Evolutionary conservation across 2,113 vertebrate species (phyloP).

Genomic region (Myrmecobius fasciatus): DNA sequence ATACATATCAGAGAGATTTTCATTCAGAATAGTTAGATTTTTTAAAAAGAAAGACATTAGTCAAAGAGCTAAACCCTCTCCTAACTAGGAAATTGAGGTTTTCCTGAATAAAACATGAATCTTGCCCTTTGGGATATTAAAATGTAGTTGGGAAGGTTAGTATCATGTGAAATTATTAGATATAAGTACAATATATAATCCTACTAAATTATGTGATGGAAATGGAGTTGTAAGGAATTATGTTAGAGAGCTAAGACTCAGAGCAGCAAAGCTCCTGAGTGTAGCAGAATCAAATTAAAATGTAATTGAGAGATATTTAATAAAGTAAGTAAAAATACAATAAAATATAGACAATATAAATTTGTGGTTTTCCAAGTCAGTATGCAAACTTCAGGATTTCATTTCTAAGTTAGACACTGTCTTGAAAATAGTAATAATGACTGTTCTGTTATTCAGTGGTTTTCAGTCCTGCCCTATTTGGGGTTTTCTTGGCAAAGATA

Average conservation of each 20-base stretch:
- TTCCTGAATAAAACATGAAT: not conserved
- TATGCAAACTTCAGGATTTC: not conserved
- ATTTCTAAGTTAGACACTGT: not conserved
- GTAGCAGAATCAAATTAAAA: not conserved
- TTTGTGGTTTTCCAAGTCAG: not conserved
- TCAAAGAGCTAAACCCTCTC: not conserved
- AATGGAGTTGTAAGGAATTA: not conserved
- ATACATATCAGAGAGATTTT: not conserved
- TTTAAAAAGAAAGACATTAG: not conserved
- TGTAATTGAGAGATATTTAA: not conserved
- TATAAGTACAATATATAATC: not conserved
- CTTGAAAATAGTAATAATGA: not conserved
- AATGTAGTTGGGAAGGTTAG: not conserved
- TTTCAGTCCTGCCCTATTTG: not conserved
- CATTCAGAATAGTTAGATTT: not conserved
- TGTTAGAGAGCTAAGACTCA: not conserved
- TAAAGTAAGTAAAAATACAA: not conserved
- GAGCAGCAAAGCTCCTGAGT: not conserved
- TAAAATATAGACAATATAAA: not conserved
- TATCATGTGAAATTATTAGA: not conserved
- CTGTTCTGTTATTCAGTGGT: not conserved
- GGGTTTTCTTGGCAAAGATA: not conserved
- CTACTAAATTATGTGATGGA: not conserved
- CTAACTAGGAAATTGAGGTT: not conserved
- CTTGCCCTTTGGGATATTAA: not conserved